Percentiles rank a stretch among this genome's conserved stretches.
phyloP scores from a whole-genome alignment of 30 jellyfish, hydroid and myxozoan species.

The Aurelia sp. region DNA sequence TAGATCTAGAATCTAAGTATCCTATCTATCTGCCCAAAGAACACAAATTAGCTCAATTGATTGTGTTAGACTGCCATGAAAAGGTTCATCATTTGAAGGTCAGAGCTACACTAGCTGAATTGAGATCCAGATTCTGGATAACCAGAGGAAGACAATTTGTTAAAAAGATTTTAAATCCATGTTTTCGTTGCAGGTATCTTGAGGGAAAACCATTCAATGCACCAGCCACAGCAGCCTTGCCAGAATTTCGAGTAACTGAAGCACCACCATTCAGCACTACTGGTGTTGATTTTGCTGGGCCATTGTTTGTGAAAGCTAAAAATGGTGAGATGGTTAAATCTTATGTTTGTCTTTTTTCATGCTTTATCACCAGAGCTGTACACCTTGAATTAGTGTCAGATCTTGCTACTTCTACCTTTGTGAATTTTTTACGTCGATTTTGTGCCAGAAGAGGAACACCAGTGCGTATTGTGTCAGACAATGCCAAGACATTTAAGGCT shows the following conservation, averaged over 20 bases:
- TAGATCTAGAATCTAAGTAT: too few species aligned
- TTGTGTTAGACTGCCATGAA: too few species aligned
- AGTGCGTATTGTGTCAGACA: conserved; percentile 28
- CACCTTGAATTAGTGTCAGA: conserved; percentile 41
- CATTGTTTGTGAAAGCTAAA: conserved; percentile 19
- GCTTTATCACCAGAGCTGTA: conserved; percentile 49
- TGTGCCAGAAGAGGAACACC: conserved; percentile 59
- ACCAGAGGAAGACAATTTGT: not conserved
- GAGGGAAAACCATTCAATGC: conserved; percentile 25
- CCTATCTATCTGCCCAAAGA: too few species aligned
- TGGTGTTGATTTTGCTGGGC: conserved; percentile 68
- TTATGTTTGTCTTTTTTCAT: conserved; percentile 36
- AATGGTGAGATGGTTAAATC: conserved; percentile 7
- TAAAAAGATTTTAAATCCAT: not conserved
- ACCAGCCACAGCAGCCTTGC: conserved; percentile 37
- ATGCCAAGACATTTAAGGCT: conserved; percentile 54
- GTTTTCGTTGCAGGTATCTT: conserved; percentile 14
- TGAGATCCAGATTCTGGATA: too few species aligned
- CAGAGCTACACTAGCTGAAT: too few species aligned
- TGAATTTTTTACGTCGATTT: conserved; percentile 16
- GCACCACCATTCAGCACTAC: conserved; percentile 48
- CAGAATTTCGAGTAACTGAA: conserved; percentile 48
- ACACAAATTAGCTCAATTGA: too few species aligned
- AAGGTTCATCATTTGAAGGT: too few species aligned
- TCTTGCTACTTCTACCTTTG: conserved; percentile 14